Evolutionary conservation across 1,140 invertebrate genomes (phyloP).

Genomic region (Tribolium castaneum): DNA sequence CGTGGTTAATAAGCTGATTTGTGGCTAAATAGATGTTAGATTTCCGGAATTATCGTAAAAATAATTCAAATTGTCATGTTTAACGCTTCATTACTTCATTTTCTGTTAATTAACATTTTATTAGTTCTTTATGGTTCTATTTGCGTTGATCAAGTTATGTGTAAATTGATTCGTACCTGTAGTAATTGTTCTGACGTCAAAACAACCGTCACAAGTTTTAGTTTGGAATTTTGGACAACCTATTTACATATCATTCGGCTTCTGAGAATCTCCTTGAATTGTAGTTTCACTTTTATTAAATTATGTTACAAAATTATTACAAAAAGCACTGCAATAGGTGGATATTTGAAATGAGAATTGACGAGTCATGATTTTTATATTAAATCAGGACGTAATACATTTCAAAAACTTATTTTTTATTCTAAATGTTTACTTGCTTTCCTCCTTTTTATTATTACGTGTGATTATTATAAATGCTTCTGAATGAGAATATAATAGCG

Average conservation of each 20-base stretch:
- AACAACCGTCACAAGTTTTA: neutral
- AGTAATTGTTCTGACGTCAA: neutral
- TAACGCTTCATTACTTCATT: conserved; percentile 10
- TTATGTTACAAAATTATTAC: conserved; percentile 2
- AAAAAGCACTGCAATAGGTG: neutral
- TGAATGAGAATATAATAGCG: too few species aligned
- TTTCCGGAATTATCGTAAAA: conserved; percentile 10
- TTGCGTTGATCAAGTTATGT: neutral
- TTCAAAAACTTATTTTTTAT: too few species aligned
- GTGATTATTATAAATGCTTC: too few species aligned
- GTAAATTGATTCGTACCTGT: too few species aligned
- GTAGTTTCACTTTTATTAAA: conserved; percentile 3
- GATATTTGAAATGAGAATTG: neutral
- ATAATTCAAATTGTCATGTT: conserved; percentile 22
- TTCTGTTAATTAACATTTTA: conserved; percentile 4
- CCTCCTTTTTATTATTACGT: too few species aligned
- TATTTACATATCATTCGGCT: neutral
- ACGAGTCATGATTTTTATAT: too few species aligned
- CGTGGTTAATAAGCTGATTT: conserved; percentile 22
- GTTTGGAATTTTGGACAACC: conserved; percentile 4
- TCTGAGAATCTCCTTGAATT: conserved; percentile 8
- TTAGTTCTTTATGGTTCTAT: neutral
- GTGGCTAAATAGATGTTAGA: neutral
- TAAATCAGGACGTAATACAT: too few species aligned
- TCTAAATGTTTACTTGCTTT: too few species aligned